A percentile compares a stretch with the other conserved stretches of the same genome.
Evolutionary conservation across 1,140 invertebrate species (phyloP).

Genomic region (Agrypnia vestita): DNA sequence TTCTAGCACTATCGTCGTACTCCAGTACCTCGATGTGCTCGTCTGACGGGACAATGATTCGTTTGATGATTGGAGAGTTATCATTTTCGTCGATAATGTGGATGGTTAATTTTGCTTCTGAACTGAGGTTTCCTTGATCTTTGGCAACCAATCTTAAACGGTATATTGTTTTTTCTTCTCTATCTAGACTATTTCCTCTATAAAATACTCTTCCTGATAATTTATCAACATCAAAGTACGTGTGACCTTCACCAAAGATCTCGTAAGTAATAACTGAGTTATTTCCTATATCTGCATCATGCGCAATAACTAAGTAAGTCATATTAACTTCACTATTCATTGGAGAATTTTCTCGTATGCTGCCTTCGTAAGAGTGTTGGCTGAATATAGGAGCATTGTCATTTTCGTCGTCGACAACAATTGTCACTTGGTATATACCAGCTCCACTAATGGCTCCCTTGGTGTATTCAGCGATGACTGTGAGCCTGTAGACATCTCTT

Average conservation of each 20-base stretch:
- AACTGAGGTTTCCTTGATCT: slow-evolving; percentile 83
- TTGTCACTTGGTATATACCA: slow-evolving; percentile 83
- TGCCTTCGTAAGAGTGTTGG: slow-evolving; percentile 81
- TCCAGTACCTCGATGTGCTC: slow-evolving; percentile 79
- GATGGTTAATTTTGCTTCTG: slow-evolving; percentile 81
- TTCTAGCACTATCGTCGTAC: slow-evolving; percentile 68
- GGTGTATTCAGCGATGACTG: slow-evolving; percentile 84
- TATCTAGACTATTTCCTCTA: slow-evolving; percentile 77
- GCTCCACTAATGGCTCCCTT: slow-evolving; percentile 78
- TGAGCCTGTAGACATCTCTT: slow-evolving; percentile 82
- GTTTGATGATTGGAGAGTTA: slow-evolving; percentile 82
- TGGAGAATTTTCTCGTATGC: slow-evolving; percentile 85
- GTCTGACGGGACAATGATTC: slow-evolving; percentile 78
- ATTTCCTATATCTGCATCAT: slow-evolving; percentile 84
- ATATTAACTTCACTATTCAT: slow-evolving; percentile 82
- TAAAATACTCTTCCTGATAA: slow-evolving; percentile 79
- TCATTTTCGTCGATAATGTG: slow-evolving; percentile 88
- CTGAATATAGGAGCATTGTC: slow-evolving; percentile 92
- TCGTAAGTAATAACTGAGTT: slow-evolving; percentile 85
- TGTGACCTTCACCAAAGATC: slow-evolving; percentile 82
- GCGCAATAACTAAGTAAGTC: slow-evolving; percentile 78
- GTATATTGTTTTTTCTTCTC: slow-evolving; percentile 82
- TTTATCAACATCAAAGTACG: slow-evolving; percentile 84
- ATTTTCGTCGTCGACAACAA: slow-evolving; percentile 91
- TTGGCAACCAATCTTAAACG: slow-evolving; percentile 81